Conservation (phyloP, 1,140 invertebrate genomes). For the Galendromus occidentalis region DNA sequence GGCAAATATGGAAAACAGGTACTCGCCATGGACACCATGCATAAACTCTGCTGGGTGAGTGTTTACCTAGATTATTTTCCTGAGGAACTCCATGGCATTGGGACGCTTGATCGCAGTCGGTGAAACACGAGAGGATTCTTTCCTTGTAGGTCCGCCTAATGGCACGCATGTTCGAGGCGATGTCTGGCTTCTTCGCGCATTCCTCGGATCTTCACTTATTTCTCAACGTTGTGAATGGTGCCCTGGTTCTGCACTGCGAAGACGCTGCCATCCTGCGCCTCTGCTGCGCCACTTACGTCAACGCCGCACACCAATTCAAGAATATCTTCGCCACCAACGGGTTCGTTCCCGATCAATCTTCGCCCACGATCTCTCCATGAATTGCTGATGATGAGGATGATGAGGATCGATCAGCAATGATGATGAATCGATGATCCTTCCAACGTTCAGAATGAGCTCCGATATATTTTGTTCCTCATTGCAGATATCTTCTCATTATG, state of each 20-base stretch:
- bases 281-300: slow-evolving; percentile 89
- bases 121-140: neutral
- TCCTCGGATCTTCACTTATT: slow-evolving; percentile 93
- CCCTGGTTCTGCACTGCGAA: slow-evolving; percentile 86
- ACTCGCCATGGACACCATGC: slow-evolving; percentile 77
- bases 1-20: slow-evolving; percentile 80
- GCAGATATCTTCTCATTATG: slow-evolving; percentile 83
- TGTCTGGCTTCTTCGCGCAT: slow-evolving; percentile 94
- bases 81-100: slow-evolving; percentile 12
- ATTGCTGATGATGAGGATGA: neutral
- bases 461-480: slow-evolving; percentile 21
- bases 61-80: too few species aligned
- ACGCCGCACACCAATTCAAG: slow-evolving; percentile 92
- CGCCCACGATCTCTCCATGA: too few species aligned
- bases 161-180: slow-evolving; percentile 90
- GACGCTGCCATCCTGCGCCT: slow-evolving; percentile 84
- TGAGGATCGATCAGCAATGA: slow-evolving; percentile 6
- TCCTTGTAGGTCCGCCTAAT: slow-evolving; percentile 42
- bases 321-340: slow-evolving; percentile 97
- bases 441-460: neutral
- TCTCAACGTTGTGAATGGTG: slow-evolving; percentile 89
- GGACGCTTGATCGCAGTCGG: slow-evolving; percentile 12
- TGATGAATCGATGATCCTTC: too few species aligned
- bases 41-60: slow-evolving; percentile 94
- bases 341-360: slow-evolving; percentile 27